Evolutionary conservation across 2,797 vertebrate genomes (phyloP).

Genomic region (Leptatherina wallacei): DNA sequence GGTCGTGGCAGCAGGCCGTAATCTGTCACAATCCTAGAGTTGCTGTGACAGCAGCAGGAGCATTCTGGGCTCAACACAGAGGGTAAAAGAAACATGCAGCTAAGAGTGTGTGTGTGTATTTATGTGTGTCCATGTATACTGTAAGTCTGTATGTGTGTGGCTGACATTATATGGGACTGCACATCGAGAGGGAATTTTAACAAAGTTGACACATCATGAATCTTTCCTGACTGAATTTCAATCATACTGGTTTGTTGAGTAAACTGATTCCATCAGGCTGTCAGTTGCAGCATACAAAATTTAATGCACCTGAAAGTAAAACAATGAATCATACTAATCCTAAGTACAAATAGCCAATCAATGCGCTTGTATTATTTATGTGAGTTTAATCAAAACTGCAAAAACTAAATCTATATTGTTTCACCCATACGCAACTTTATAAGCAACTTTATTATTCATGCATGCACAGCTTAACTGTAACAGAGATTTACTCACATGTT

Average conservation of each 20-base stretch:
- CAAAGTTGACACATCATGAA: conserved; percentile 13
- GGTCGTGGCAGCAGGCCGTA: conserved; percentile 79
- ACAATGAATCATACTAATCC: conserved; percentile 26
- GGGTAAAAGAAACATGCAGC: conserved; percentile 69
- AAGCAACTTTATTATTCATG: conserved; percentile 19
- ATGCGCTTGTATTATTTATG: conserved; percentile 2
- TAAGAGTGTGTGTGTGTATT: conserved; percentile 41
- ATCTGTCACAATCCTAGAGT: conserved; percentile 85
- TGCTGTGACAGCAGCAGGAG: conserved; percentile 82
- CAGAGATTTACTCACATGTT: conserved; percentile 14
- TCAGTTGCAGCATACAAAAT: conserved; percentile 1
- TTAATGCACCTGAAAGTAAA: conserved; percentile 30
- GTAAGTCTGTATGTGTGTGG: conserved; percentile 31
- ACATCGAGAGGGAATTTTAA: neutral
- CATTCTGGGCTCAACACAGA: conserved; percentile 77
- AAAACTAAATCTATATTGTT: conserved; percentile 19
- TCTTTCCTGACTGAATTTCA: conserved; percentile 17
- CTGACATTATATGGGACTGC: neutral
- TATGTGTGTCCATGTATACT: conserved; percentile 30
- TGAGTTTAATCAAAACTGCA: conserved; percentile 16
- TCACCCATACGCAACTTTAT: neutral
- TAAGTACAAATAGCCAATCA: conserved; percentile 31
- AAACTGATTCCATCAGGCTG: conserved; percentile 21
- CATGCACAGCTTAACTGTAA: conserved; percentile 8
- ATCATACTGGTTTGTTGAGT: conserved; percentile 6